Conservation (phyloP, 2,797 vertebrate species). For the Brotogeris chrysoptera region DNA sequence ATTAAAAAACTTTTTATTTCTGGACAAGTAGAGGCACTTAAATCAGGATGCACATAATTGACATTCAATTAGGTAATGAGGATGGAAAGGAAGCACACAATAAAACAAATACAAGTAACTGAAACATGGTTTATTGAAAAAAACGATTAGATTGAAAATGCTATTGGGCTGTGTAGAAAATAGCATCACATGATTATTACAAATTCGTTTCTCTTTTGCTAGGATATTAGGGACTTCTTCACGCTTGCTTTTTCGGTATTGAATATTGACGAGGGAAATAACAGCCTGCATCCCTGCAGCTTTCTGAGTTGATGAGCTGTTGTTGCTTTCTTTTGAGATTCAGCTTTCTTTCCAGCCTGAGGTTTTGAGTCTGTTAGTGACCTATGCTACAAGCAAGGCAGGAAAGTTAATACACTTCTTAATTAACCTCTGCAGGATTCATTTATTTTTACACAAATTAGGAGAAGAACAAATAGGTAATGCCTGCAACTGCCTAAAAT, state of each 20-base stretch:
- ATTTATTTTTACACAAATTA: neutral
- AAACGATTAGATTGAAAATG: neutral
- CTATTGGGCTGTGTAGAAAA: neutral
- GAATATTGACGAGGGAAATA: conserved; percentile 35
- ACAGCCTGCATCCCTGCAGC: conserved; percentile 22
- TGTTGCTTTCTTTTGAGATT: neutral
- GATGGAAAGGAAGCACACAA: neutral
- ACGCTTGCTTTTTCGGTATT: fast-evolving
- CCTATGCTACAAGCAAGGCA: neutral
- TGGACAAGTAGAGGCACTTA: conserved; percentile 18
- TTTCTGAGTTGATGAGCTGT: conserved; percentile 13
- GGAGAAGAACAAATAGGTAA: neutral
- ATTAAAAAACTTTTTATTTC: neutral
- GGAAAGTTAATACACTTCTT: conserved; percentile 6
- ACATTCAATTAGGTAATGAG: conserved; percentile 31
- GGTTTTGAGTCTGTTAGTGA: neutral
- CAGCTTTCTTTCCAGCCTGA: neutral
- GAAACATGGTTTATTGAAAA: neutral
- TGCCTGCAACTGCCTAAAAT: neutral
- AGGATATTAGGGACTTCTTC: conserved; percentile 8
- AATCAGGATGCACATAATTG: neutral
- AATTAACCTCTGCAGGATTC: conserved; percentile 37
- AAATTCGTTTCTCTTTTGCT: conserved; percentile 2
- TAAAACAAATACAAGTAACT: conserved; percentile 20
- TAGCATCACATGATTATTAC: neutral